A percentile compares a stretch with the other conserved stretches of the same genome.
phyloP scores from a whole-genome alignment of 2,888 invertebrate genomes.

The Hoplodrina blanda region DNA sequence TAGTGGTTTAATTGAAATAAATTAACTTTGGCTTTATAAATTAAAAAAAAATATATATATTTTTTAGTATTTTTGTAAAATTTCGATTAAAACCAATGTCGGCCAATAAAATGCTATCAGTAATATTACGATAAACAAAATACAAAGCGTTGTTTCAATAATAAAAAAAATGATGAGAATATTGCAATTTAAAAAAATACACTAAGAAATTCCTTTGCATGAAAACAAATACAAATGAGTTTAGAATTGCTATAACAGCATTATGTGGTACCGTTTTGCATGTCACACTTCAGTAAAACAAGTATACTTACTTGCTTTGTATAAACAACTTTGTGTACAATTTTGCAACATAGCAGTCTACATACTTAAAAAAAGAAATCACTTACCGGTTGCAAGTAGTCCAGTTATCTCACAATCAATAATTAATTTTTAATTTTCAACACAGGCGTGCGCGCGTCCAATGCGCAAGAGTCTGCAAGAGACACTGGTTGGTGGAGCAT shows the following conservation, averaged over 20 bases:
- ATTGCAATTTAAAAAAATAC: not conserved
- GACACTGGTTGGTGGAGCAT: conserved; percentile 42
- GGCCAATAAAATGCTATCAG: no score
- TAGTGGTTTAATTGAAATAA: no score
- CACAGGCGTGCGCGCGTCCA: conserved; percentile 21
- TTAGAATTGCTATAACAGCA: not conserved
- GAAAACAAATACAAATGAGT: not conserved
- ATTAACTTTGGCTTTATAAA: no score
- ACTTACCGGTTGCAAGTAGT: conserved; percentile 36
- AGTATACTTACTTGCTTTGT: not conserved
- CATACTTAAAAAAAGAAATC: not conserved
- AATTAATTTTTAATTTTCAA: not conserved
- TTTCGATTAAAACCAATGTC: no score
- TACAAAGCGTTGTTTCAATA: no score
- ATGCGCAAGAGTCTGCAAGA: conserved; percentile 43
- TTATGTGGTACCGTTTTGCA: conserved; percentile 20
- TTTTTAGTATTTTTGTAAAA: no score
- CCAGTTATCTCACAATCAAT: conserved; percentile 32
- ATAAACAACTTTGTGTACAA: not conserved
- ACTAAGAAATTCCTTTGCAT: not conserved
- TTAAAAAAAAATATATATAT: no score
- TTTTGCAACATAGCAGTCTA: not conserved
- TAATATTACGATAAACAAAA: not conserved
- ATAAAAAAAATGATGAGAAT: not conserved
- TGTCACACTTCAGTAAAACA: conserved; percentile 1